phyloP scores from a whole-genome alignment of 1,140 invertebrate species.

The Aporrectodea caliginosa region DNA sequence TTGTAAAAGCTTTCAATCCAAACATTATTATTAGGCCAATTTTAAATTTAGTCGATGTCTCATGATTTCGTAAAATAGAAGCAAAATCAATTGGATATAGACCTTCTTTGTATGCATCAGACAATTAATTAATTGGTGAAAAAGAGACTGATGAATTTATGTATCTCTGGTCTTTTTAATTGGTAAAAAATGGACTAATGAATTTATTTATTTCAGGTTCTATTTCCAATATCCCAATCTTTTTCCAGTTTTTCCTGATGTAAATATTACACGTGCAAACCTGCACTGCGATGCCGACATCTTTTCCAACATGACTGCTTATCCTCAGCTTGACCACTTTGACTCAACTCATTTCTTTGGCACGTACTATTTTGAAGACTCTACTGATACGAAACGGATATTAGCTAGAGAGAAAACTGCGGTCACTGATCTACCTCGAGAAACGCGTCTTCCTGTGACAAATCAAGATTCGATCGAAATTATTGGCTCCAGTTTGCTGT shows the following conservation, averaged over 20 bases:
- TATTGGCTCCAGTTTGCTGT: neutral
- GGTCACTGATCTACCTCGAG: neutral
- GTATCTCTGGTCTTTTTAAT: no score
- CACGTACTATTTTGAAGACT: neutral
- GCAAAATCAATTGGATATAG: no score
- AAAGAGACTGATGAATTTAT: no score
- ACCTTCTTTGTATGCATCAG: no score
- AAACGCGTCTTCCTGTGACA: neutral
- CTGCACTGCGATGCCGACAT: neutral
- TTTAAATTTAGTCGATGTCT: no score
- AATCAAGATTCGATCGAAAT: neutral
- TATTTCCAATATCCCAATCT: neutral
- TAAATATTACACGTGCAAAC: neutral
- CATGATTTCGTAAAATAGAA: no score
- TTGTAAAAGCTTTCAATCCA: no score
- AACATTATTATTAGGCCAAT: no score
- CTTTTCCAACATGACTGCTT: neutral
- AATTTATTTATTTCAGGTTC: neutral
- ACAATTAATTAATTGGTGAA: no score
- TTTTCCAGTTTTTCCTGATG: neutral
- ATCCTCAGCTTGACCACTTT: neutral
- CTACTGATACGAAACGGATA: neutral
- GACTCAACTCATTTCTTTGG: neutral
- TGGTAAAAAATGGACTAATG: no score
- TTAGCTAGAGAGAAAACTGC: neutral